Evolutionary conservation across 2,888 invertebrate species (phyloP), one percentile per base, ranked within the genome.

Genomic region (Zygaena filipendulae): DNA sequence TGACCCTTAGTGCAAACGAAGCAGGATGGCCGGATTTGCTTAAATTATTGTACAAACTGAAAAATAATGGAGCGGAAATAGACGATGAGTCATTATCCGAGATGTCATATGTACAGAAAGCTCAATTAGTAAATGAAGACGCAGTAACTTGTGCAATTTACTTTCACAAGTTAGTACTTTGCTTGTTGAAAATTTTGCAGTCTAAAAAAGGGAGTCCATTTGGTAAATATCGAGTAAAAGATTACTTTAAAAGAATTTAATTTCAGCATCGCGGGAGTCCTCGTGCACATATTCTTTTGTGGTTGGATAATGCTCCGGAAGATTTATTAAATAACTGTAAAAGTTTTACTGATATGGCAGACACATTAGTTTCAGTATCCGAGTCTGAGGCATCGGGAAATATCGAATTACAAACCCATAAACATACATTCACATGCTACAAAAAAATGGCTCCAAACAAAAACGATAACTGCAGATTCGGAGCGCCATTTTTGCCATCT

Each of bases 1-100:
- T 67, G 21, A 67, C 59, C 8, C 14, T 68, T 4, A 61, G 57
- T 33, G 60, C 64, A 3, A 62, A 59, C 38, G 66, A 67, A 56
- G 56, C 38, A 7, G 40, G 45, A 4, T 63, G 62, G 61, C 3
- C 10, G 6, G 11, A 44, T 34, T 43, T 60, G 27, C 23, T 62
- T 14, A 29, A 52, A 43, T 27, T 52, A 25, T 45, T 63, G 32
- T 40, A 55, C 31, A 58, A 58, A 44, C 45, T 52, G 29, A 42
- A 41, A 39, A 40, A 47, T 29, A 21, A 44, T 9, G 39, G 32
- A 31, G 42, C 27, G 32, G 38, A 46, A 30, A 43, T 44, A 36
- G 34, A 35, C 21, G 40, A 42, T 34, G 38, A 43, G 25, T 21
- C 32, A 31, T 29, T 40, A 29, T 31, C 35, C 33, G 33, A 43